These are phyloP conservation scores for Cerastoderma edule DNA, from an alignment of 2,888 invertebrate genomes.

Conservation along the genomic window DNA sequence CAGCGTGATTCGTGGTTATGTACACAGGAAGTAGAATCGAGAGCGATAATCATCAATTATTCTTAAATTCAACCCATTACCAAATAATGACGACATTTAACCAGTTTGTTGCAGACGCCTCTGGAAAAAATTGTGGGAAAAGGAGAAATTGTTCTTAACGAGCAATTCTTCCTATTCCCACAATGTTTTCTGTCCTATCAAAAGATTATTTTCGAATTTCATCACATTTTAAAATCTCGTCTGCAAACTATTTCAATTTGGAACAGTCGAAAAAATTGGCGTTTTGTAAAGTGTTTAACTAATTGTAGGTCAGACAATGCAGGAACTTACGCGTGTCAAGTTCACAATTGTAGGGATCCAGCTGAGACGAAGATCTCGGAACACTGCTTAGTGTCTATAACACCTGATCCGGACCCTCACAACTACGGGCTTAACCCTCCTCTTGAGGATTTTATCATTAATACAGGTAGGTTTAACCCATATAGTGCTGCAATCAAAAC, in stretches of 20 bases:
- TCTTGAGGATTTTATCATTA: too few species aligned
- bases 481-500: too few species aligned
- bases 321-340: slow-evolving; percentile 71
- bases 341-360: slow-evolving; percentile 67
- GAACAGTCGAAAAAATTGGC: neutral
- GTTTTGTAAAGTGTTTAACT: neutral
- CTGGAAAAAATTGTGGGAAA: slow-evolving; percentile 17
- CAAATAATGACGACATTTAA: neutral
- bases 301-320: slow-evolving; percentile 60
- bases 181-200: neutral
- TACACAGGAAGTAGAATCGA: too few species aligned
- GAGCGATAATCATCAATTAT: too few species aligned
- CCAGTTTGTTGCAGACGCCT: neutral
- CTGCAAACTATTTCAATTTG: neutral
- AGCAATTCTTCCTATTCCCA: slow-evolving; percentile 11
- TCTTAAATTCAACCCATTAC: slow-evolving; percentile 1
- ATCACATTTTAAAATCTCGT: neutral
- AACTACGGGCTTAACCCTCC: neutral
- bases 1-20: too few species aligned
- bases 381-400: slow-evolving; percentile 51
- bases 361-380: slow-evolving; percentile 48
- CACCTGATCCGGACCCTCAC: neutral
- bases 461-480: too few species aligned
- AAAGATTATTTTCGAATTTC: neutral
- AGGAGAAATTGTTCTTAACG: neutral